A percentile compares a stretch with the other conserved stretches of the same genome.
These are phyloP conservation scores for Temnothorax nylanderi DNA, from an alignment of 1,140 invertebrate genomes.

Conservation along the genomic window DNA sequence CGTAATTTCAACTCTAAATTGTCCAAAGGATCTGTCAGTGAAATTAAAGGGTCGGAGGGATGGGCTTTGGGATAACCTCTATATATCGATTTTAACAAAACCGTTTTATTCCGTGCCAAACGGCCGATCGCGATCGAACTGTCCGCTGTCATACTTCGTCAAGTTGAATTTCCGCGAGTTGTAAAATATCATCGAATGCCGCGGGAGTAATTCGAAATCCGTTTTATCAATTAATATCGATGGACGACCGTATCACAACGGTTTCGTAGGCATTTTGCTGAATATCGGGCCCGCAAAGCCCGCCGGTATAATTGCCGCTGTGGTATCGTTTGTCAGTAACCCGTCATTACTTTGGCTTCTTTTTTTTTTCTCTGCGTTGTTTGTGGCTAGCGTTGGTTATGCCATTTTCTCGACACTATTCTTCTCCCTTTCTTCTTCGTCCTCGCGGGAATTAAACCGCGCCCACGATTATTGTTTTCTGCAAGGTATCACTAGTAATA, in stretches of 20 bases:
- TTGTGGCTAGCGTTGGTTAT: conserved; percentile 25
- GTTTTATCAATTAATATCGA: conserved; percentile 56
- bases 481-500: not conserved
- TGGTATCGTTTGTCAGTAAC: conserved; percentile 60
- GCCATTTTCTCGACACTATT: conserved; percentile 35
- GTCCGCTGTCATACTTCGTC: conserved; percentile 44
- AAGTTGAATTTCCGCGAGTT: not conserved
- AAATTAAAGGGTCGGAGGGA: conserved; percentile 2
- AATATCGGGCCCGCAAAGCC: conserved; percentile 7
- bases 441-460: not conserved
- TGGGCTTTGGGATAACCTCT: not conserved
- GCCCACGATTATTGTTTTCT: conserved; percentile 16
- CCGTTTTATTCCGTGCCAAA: conserved; percentile 23
- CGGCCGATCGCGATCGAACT: conserved; percentile 31
- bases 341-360: conserved; percentile 54
- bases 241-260: conserved; percentile 22
- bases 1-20: conserved; percentile 11
- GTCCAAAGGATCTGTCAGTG: not conserved
- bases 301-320: conserved; percentile 63
- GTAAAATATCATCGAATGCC: conserved; percentile 42
- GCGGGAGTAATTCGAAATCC: conserved; percentile 42
- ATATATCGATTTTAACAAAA: conserved; percentile 48
- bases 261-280: conserved; percentile 11
- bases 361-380: conserved; percentile 25
- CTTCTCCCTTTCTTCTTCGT: not conserved